phyloP scores from a whole-genome alignment of 2,888 invertebrate genomes.

The Agonopterix arenella region DNA sequence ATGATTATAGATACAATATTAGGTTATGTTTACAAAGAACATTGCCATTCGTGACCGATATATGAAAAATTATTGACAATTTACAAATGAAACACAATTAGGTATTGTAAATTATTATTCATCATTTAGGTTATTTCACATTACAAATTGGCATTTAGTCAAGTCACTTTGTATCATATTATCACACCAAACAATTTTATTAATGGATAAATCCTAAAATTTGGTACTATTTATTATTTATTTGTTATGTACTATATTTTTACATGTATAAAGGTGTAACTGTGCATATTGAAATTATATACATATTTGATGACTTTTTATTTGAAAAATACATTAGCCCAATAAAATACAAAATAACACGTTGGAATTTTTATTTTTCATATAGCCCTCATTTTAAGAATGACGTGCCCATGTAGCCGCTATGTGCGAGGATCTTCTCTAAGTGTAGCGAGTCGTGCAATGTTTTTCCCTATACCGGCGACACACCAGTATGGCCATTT shows the following conservation, averaged over 20 bases:
- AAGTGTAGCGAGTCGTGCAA: too few relatives aligned
- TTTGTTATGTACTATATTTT: slow-evolving; percentile 76
- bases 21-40: slow-evolving; percentile 14
- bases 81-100: slow-evolving; percentile 40
- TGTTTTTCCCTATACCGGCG: too few relatives aligned
- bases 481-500: too few relatives aligned
- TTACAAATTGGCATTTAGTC: slow-evolving; percentile 64
- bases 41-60: slow-evolving; percentile 52
- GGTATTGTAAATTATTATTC: slow-evolving; percentile 51
- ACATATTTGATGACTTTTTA: slow-evolving; percentile 72
- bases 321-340: slow-evolving; percentile 69
- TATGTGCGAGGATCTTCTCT: too few relatives aligned
- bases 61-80: slow-evolving; percentile 42
- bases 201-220: slow-evolving; percentile 65
- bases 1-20: slow-evolving; percentile 28
- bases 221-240: slow-evolving; percentile 75
- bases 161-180: slow-evolving; percentile 63
- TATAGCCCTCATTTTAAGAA: too few relatives aligned
- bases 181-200: slow-evolving; percentile 68
- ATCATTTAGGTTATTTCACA: slow-evolving; percentile 37
- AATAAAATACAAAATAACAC: slow-evolving; percentile 47
- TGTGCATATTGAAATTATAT: slow-evolving; percentile 72
- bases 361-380: too few relatives aligned
- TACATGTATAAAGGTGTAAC: slow-evolving; percentile 75
- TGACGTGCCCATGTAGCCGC: too few relatives aligned